These are phyloP conservation scores for Crematogaster levior DNA, from an alignment of 2,888 invertebrate species.

Conservation along the genomic window DNA sequence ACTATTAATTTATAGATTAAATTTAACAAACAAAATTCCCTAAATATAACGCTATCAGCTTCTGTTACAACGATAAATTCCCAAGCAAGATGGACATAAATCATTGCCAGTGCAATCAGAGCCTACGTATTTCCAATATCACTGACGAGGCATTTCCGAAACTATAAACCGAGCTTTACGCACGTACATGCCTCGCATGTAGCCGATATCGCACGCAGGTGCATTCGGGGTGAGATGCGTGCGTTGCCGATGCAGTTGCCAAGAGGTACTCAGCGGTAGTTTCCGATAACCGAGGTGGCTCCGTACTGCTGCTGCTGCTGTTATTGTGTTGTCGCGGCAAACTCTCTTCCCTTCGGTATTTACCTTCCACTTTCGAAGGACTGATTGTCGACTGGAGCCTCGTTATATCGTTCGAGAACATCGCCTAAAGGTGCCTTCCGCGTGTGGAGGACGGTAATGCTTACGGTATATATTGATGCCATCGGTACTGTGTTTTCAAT, in stretches of 20 bases:
- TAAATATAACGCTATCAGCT: not conserved
- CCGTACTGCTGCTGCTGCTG: conserved; percentile 61
- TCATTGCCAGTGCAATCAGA: not conserved
- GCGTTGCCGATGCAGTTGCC: conserved; percentile 32
- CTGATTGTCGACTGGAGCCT: conserved; percentile 55
- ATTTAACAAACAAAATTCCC: not conserved
- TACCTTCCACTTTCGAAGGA: conserved; percentile 22
- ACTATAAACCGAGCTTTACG: conserved; percentile 32
- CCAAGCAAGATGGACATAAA: not conserved
- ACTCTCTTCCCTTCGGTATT: conserved; percentile 50
- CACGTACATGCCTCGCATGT: not conserved
- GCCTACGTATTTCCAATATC: not conserved
- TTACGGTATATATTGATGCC: conserved; percentile 17
- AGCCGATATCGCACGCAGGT: conserved; percentile 41
- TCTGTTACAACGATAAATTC: not conserved
- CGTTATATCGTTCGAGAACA: conserved; percentile 61
- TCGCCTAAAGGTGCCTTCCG: conserved; percentile 54
- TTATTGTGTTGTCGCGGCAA: conserved; percentile 64
- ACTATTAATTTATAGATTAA: not conserved
- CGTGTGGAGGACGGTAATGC: conserved; percentile 42
- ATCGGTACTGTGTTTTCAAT: not conserved
- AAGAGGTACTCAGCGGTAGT: conserved; percentile 62
- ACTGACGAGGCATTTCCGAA: not conserved
- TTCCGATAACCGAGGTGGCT: conserved; percentile 68
- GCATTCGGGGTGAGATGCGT: conserved; percentile 33